Evolutionary conservation across 2,797 vertebrate genomes (phyloP), one percentile per base, ranked within the genome.

Genomic region (Nasua narica): DNA sequence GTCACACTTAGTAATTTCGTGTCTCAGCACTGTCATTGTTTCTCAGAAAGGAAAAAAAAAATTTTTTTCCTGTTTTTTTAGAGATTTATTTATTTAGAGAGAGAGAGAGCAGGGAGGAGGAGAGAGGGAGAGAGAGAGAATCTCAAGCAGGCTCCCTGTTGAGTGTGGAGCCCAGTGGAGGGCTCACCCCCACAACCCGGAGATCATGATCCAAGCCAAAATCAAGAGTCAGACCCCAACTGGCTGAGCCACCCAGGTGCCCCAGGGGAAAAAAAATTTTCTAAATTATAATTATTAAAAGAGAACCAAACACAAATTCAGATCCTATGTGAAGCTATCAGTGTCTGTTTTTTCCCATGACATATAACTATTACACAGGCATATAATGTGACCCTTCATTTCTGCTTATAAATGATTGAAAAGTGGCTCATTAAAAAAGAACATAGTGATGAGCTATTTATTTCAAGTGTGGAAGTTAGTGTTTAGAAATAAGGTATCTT

Each of bases 21-120:
- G 35, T 54, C 35, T 70, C 89, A 54, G 7, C 72, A 43, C 86
- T 29, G 19, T 35, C 29, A 37, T 15, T 37, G 3, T 67, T 70
- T 67, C 27, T 90, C 85, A 84, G 83, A 90, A 76, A 92, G 72
- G 93, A 35, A 48, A 77, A 89, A 77, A 89, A 67, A 89, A 72
- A 72, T 32, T 25, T n/a, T 62, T 60, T 13, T 58, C 13, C 10
- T 56, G 10, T 58, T 58, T 32, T 62, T 65, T 65, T 18, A 0
- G 35, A 67, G 65, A 35, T 67, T 35, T 67, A 18, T 67, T 67
- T 67, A 67, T 67, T 67, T 67, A 16, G 15, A 67, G 65, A 67
- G 18, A 67, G 65, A 67, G 60, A 15, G 16, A 65, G 8, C 62
- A 67, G 32, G n/a, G n/a, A 67, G 65, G 18, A 67, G 18, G 32